These are phyloP conservation scores for Chionoecetes opilio DNA, from an alignment of 1,140 invertebrate species.

Conservation along the genomic window DNA sequence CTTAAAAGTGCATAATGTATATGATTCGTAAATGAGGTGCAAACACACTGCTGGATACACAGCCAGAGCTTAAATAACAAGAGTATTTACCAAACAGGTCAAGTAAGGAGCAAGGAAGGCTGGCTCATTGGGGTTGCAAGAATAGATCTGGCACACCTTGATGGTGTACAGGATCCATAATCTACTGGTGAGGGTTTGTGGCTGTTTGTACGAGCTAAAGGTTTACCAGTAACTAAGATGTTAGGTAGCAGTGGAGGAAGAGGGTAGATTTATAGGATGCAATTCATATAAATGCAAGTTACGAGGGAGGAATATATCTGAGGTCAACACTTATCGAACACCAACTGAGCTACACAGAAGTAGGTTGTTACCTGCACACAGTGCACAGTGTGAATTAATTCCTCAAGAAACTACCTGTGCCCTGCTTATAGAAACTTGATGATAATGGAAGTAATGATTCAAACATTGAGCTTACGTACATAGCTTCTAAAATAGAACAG, in stretches of 20 bases:
- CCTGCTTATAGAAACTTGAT: slow-evolving; percentile 29
- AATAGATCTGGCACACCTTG: slow-evolving; percentile 6
- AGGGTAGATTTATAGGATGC: neutral
- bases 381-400: slow-evolving; percentile 1
- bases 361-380: neutral
- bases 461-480: neutral
- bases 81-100: neutral
- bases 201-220: neutral
- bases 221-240: slow-evolving; percentile 13
- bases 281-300: slow-evolving; percentile 10
- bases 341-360: neutral
- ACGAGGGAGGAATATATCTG: neutral
- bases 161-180: neutral
- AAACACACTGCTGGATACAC: slow-evolving; percentile 51
- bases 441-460: neutral
- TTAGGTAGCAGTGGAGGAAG: neutral
- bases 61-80: slow-evolving; percentile 33
- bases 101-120: neutral
- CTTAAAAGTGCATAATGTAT: neutral
- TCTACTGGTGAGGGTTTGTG: slow-evolving; percentile 16
- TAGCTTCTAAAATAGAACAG: slow-evolving; percentile 31
- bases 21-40: neutral
- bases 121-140: neutral
- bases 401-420: neutral
- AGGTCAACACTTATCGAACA: slow-evolving; percentile 10